Evolutionary conservation across 1,140 invertebrate species (phyloP).

Genomic region (Thereuonema tuberculata): DNA sequence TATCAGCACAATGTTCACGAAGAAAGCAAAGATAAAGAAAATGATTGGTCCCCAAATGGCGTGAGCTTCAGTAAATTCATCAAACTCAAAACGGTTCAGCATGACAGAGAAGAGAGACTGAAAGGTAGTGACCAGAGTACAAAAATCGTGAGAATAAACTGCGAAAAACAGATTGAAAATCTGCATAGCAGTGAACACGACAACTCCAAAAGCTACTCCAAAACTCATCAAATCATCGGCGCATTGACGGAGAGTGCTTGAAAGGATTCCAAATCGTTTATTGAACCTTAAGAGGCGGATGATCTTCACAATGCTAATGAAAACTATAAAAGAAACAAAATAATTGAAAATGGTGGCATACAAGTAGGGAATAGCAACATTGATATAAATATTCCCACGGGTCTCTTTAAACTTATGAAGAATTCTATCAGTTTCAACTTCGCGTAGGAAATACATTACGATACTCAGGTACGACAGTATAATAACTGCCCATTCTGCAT

Average conservation of each 20-base stretch:
- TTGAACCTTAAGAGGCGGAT: constrained; percentile 40
- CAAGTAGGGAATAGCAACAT: constrained; percentile 35
- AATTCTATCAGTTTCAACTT: constrained; percentile 27
- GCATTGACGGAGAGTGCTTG: constrained; percentile 26
- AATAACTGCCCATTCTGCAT: constrained; percentile 34
- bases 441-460: constrained; percentile 32
- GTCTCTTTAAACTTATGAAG: constrained; percentile 32
- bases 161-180: constrained; percentile 40
- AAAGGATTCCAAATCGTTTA: constrained; percentile 33
- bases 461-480: constrained; percentile 29
- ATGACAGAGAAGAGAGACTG: constrained; percentile 40
- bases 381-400: constrained; percentile 38
- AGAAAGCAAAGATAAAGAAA: constrained; percentile 39
- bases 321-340: constrained; percentile 36
- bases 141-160: constrained; percentile 32
- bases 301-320: constrained; percentile 39
- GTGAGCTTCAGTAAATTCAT: constrained; percentile 31
- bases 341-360: constrained; percentile 36
- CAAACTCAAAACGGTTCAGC: constrained; percentile 41
- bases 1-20: constrained; percentile 38
- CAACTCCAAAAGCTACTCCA: constrained; percentile 29
- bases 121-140: constrained; percentile 34
- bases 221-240: constrained; percentile 32
- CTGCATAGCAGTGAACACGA: constrained; percentile 31
- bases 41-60: constrained; percentile 36